Evolutionary conservation across 1,140 invertebrate species (phyloP).

Genomic region (Goniozus legneri): DNA sequence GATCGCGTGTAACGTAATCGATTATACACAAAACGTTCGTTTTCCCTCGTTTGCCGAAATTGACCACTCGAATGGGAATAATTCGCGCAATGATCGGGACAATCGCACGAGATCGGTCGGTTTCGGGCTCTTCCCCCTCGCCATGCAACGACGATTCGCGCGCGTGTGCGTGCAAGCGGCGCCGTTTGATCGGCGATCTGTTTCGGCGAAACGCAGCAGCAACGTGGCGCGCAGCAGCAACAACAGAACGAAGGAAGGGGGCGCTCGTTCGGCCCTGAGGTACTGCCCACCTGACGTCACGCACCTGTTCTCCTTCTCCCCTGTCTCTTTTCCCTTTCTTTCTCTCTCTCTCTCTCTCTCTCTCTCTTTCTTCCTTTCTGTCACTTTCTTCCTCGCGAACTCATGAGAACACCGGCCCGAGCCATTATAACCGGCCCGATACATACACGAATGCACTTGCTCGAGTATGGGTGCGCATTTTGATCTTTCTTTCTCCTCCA

Average conservation of each 20-base stretch:
- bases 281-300: constrained; percentile 54
- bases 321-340: constrained; percentile 29
- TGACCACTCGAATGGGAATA: too few relatives aligned
- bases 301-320: constrained; percentile 49
- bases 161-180: constrained; percentile 14
- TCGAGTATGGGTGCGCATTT: too few relatives aligned
- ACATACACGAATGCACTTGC: too few relatives aligned
- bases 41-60: too few relatives aligned
- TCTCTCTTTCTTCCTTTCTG: constrained; percentile 2
- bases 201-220: constrained; percentile 25
- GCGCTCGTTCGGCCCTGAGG: constrained; percentile 42
- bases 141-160: constrained; percentile 9
- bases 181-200: constrained; percentile 28
- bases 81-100: too few relatives aligned
- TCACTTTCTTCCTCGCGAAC: not conserved
- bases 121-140: too few relatives aligned
- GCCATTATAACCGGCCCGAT: constrained; percentile 30
- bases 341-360: constrained; percentile 4
- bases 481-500: too few relatives aligned
- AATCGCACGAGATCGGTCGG: too few relatives aligned
- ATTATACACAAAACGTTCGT: too few relatives aligned
- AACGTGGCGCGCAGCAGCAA: too few relatives aligned
- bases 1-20: too few relatives aligned
- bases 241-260: too few relatives aligned
- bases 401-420: constrained; percentile 27